Evolutionary conservation across 2,888 invertebrate species (phyloP).

Genomic region (Erebia ligea): DNA sequence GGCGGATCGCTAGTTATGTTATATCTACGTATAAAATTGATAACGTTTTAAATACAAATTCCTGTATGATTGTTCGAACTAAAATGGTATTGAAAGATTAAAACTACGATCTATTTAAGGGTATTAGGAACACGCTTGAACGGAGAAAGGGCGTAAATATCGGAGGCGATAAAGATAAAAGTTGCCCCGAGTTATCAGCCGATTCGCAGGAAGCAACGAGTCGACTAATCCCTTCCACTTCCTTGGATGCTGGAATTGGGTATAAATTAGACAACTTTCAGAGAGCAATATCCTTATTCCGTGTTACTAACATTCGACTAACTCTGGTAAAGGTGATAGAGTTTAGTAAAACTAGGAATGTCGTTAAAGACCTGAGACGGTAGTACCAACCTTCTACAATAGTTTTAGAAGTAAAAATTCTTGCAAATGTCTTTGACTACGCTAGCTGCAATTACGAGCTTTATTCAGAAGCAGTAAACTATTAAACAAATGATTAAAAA

Average conservation of each 20-base stretch:
- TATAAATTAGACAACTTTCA: conserved; percentile 78
- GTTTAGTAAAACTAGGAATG: conserved; percentile 7
- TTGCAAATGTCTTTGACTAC: background rate
- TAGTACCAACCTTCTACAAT: background rate
- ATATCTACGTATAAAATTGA: no score
- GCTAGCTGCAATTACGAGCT: background rate
- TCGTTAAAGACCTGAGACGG: background rate
- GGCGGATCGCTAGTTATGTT: no score
- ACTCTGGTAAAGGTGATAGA: conserved; percentile 12
- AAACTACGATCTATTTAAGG: conserved; percentile 31
- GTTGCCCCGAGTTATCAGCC: conserved; percentile 44
- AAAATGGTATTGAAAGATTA: conserved; percentile 14
- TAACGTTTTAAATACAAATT: no score
- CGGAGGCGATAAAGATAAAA: conserved; percentile 44
- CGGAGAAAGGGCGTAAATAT: conserved; percentile 42
- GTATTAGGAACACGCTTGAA: conserved; percentile 37
- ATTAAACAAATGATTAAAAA: background rate
- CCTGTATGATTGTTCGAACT: background rate
- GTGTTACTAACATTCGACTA: conserved; percentile 63
- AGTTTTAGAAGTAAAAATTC: conserved; percentile 1
- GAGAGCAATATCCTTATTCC: conserved; percentile 76
- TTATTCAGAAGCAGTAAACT: conserved; percentile 1
- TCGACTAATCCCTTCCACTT: conserved; percentile 45
- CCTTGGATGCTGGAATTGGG: conserved; percentile 59
- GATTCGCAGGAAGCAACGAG: conserved; percentile 44